Percentiles rank a stretch among this genome's conserved stretches.
Evolutionary conservation across 1,140 invertebrate species (phyloP).

Genomic region (Bradynema listronoti): DNA sequence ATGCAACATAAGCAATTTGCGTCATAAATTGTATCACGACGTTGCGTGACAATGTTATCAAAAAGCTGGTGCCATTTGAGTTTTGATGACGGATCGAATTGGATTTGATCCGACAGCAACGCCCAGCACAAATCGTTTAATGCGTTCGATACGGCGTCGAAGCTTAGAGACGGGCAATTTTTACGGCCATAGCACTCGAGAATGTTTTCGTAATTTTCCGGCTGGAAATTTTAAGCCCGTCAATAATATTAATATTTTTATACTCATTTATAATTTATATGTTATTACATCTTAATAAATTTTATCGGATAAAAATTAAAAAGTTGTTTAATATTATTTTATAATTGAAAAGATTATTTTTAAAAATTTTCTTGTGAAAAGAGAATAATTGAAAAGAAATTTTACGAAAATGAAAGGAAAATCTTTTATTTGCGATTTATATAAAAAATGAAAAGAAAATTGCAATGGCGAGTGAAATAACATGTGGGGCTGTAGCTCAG

Average conservation of each 20-base stretch:
- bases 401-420: too few relatives aligned
- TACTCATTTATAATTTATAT: background rate
- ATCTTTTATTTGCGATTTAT: background rate
- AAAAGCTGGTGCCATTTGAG: background rate
- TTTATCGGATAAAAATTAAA: background rate
- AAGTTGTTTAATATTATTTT: background rate
- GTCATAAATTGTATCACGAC: slow-evolving; percentile 1
- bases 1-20: slow-evolving; percentile 25
- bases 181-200: slow-evolving; percentile 12
- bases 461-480: too few relatives aligned
- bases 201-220: slow-evolving; percentile 22
- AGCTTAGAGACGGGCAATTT: slow-evolving; percentile 15
- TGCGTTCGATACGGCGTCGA: slow-evolving; percentile 6
- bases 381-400: too few relatives aligned
- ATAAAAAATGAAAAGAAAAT: background rate
- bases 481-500: slow-evolving; percentile 37
- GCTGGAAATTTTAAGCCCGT: slow-evolving; percentile 11
- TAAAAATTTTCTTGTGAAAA: background rate
- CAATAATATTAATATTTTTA: background rate
- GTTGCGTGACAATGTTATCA: slow-evolving; percentile 8
- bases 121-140: slow-evolving; percentile 24
- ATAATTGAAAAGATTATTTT: background rate
- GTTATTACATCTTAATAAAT: background rate
- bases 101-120: slow-evolving; percentile 12
- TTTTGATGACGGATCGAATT: background rate